phyloP scores from a whole-genome alignment of 1,140 invertebrate species.

The Anastrepha ludens region DNA sequence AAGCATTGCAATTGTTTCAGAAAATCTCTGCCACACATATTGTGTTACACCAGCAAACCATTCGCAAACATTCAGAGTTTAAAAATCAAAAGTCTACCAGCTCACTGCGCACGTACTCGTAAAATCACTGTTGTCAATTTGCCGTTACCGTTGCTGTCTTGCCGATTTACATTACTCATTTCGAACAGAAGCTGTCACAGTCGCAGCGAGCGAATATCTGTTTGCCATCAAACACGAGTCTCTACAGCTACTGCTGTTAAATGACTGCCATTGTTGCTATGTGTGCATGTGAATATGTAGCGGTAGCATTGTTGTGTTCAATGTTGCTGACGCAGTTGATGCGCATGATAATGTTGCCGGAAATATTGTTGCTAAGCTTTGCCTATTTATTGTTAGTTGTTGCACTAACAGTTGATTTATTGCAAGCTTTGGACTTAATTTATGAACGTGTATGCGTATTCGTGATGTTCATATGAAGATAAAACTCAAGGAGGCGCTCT shows the following conservation, averaged over 20 bases:
- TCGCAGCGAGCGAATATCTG: background rate
- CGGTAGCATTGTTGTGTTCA: background rate
- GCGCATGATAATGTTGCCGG: slow-evolving; percentile 45
- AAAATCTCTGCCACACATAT: too few species aligned
- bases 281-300: background rate
- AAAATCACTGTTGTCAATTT: background rate
- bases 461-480: background rate
- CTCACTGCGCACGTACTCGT: background rate
- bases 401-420: background rate
- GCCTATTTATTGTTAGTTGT: background rate
- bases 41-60: background rate
- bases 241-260: background rate
- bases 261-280: background rate
- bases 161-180: slow-evolving; percentile 15
- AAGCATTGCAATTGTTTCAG: too few species aligned
- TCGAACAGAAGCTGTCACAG: slow-evolving; percentile 23
- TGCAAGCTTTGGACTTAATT: background rate
- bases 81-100: background rate
- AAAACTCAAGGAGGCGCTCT: background rate
- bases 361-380: background rate
- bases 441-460: background rate
- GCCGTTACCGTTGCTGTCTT: background rate
- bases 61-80: too few species aligned
- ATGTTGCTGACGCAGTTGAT: background rate
- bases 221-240: slow-evolving; percentile 19